phyloP scores from a whole-genome alignment of 53 echinoderm and acorn worm species.

The Pentamera pediparva region DNA sequence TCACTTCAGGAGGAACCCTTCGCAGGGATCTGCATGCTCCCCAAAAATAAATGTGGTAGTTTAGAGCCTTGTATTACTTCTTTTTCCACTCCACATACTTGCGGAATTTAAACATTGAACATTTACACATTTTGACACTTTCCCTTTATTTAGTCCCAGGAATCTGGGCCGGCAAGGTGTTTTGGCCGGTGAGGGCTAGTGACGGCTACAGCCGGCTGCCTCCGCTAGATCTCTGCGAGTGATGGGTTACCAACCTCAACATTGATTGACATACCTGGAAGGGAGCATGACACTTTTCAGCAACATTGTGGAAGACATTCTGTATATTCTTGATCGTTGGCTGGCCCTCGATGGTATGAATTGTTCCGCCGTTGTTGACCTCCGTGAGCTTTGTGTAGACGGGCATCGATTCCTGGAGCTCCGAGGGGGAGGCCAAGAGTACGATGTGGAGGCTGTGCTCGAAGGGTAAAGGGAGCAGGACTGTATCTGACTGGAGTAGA shows the following conservation, averaged over 20 bases:
- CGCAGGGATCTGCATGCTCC: too few relatives aligned
- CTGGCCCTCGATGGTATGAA: conserved; percentile 56
- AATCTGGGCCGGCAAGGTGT: too few relatives aligned
- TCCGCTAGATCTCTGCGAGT: too few relatives aligned
- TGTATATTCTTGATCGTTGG: conserved; percentile 56
- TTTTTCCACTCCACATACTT: conserved; percentile 34
- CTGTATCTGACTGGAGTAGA: conserved; percentile 25
- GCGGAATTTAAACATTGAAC: too few relatives aligned
- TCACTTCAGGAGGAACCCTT: too few relatives aligned
- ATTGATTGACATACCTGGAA: conserved; percentile 53
- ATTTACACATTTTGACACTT: too few relatives aligned
- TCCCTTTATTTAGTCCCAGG: too few relatives aligned
- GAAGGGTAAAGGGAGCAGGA: neutral
- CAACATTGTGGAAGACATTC: conserved; percentile 62
- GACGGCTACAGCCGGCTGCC: too few relatives aligned
- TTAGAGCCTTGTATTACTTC: too few relatives aligned
- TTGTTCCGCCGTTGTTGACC: conserved; percentile 53
- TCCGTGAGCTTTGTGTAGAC: conserved; percentile 68
- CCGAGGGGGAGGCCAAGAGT: conserved; percentile 58
- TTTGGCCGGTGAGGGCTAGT: too few relatives aligned
- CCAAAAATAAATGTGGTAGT: too few relatives aligned
- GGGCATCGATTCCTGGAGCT: conserved; percentile 54
- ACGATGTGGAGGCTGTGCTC: conserved; percentile 49
- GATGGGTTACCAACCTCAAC: too few relatives aligned
- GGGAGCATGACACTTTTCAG: conserved; percentile 57